phyloP scores from a whole-genome alignment of 1,140 invertebrate species.

The Nautilus pompilius region DNA sequence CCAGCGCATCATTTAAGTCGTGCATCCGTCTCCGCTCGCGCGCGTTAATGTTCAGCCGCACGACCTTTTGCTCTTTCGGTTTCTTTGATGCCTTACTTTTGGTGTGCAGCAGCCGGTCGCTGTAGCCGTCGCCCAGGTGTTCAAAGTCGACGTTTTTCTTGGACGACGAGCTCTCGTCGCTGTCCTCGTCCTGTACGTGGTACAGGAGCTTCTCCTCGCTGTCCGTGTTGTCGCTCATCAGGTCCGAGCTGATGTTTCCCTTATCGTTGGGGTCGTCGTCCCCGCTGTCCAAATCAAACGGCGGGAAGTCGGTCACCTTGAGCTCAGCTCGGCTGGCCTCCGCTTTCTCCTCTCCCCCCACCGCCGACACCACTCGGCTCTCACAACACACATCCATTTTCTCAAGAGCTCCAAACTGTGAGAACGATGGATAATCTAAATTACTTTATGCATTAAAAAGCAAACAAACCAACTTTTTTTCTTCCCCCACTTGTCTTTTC shows the following conservation, averaged over 20 bases:
- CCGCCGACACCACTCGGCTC: neutral
- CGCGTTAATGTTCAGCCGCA: conserved; percentile 49
- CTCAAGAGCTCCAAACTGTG: too few relatives aligned
- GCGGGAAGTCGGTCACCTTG: neutral
- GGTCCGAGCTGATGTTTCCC: too few relatives aligned
- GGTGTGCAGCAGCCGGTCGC: conserved; percentile 9
- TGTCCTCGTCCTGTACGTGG: too few relatives aligned
- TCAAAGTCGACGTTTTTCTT: too few relatives aligned
- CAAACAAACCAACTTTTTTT: too few relatives aligned
- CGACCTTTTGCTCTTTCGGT: conserved; percentile 23
- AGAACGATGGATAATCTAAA: too few relatives aligned
- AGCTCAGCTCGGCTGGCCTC: neutral
- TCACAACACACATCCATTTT: neutral
- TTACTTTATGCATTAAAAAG: too few relatives aligned
- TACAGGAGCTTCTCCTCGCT: too few relatives aligned
- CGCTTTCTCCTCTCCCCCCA: neutral
- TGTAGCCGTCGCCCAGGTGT: conserved; percentile 18
- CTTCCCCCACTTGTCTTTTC: too few relatives aligned
- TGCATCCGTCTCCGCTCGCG: conserved; percentile 56
- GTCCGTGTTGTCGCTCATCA: too few relatives aligned
- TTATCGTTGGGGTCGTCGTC: neutral
- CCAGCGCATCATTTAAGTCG: conserved; percentile 54
- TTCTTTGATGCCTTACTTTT: conserved; percentile 19
- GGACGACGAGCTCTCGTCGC: too few relatives aligned
- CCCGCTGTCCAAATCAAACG: neutral